These are phyloP conservation scores for Steinernema hermaphroditum DNA, from an alignment of 2,888 invertebrate species.

Conservation along the genomic window DNA sequence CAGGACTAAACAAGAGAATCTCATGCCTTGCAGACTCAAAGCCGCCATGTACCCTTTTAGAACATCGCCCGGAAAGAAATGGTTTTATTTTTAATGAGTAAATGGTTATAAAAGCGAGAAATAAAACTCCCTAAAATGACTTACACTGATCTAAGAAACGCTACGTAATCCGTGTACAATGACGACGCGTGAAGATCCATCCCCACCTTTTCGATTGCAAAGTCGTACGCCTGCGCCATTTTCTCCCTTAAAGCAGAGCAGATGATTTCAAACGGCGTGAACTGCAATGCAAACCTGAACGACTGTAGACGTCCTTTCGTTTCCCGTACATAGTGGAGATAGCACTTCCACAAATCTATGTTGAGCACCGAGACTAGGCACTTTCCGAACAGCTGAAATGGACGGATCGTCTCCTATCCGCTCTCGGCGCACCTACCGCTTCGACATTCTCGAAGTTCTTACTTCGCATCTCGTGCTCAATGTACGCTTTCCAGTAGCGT, in stretches of 20 bases:
- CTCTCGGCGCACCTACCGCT: slow-evolving; percentile 89
- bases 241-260: slow-evolving; percentile 92
- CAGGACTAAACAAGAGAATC: slow-evolving; percentile 73
- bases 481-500: slow-evolving; percentile 97
- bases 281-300: slow-evolving; percentile 72
- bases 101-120: background rate
- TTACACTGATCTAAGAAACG: slow-evolving; percentile 76
- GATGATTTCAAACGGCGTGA: no score
- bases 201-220: slow-evolving; percentile 96
- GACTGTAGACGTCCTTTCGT: slow-evolving; percentile 89
- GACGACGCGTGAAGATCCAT: slow-evolving; percentile 95
- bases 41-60: background rate
- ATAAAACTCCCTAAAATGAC: slow-evolving; percentile 36
- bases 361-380: slow-evolving; percentile 97
- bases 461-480: slow-evolving; percentile 96
- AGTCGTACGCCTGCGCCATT: slow-evolving; percentile 99
- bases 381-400: slow-evolving; percentile 84
- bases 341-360: slow-evolving; percentile 97
- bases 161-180: slow-evolving; percentile 96
- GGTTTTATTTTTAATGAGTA: slow-evolving; percentile 27
- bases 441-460: slow-evolving; percentile 97
- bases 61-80: background rate
- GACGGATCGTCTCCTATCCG: background rate
- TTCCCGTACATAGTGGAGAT: slow-evolving; percentile 95
- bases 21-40: background rate